Evolutionary conservation across 2,888 invertebrate genomes (phyloP), one percentile per base, ranked within the genome.

Genomic region (Torymus tubicola): DNA sequence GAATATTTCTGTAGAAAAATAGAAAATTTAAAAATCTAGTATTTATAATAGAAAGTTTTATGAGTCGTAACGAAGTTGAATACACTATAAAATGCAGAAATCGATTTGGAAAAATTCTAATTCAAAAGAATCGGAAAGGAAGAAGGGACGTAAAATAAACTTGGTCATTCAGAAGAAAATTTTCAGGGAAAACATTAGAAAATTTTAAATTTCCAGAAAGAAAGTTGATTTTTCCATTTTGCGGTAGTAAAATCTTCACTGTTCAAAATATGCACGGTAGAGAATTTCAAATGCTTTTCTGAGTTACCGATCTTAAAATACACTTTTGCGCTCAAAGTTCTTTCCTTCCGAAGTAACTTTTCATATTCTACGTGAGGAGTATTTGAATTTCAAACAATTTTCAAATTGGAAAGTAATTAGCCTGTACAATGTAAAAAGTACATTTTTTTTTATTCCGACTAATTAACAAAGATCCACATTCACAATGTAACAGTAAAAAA

Each of bases 211-310:
- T 50, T 65, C 21, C 12, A 60, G 21, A 50, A 24, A 13, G 5
- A 42, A 65, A 65, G 10, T 65, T 65, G 11, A 50, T 65, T 65
- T 42, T 65, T 65, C 14, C 50, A 16, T 42, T 64, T 42, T 31
- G 42, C 4, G 42, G 31, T 2, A 8, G 10, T 13, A 11, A 67
- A 21, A 68, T 42, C 24, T 68, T 55, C 18, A 67, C 8, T 18
- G 50, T 18, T 60, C 18, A 50, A 50, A 42, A 14, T 11, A 50
- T 50, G 4, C 18, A 18, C 3, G 31, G 50, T 12, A 13, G 18
- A 14, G 61, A 71, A 71, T 60, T 61, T 60, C 4, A 71, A 61
- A 61, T 21, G 11, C 58, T 11, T 50, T 18, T 21, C 16, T 60
- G 1, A 14, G 60, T 60, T 60, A 67, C 12, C 21, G 42, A 42